These are phyloP conservation scores for Noturus placidus DNA, from an alignment of 2,113 vertebrate species.

Conservation along the genomic window DNA sequence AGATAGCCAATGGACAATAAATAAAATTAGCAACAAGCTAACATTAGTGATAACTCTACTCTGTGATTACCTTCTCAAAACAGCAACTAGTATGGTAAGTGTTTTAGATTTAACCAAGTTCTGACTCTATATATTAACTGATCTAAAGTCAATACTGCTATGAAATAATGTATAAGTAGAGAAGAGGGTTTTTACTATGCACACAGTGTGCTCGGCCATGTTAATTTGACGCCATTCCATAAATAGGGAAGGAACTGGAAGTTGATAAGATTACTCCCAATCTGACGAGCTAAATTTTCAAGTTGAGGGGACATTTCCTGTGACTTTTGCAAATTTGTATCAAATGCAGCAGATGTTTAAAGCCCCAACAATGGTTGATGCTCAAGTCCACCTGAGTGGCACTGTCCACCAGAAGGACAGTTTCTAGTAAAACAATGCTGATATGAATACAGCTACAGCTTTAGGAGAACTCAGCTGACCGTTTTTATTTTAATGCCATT, in stretches of 20 bases:
- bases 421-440: neutral
- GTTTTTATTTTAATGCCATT: neutral
- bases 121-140: too few species aligned
- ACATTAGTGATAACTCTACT: too few species aligned
- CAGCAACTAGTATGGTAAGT: too few species aligned
- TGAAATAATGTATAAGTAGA: too few species aligned
- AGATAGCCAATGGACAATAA: too few species aligned
- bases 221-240: neutral
- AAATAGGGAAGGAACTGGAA: neutral
- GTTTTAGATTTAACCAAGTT: too few species aligned
- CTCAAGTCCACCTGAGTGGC: neutral
- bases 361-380: neutral
- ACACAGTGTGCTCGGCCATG: neutral
- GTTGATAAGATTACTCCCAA: neutral
- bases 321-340: too few species aligned
- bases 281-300: neutral
- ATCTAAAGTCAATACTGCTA: too few species aligned
- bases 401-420: neutral
- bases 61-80: too few species aligned
- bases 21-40: too few species aligned
- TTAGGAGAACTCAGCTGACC: neutral
- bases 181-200: too few species aligned
- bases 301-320: neutral
- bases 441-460: neutral
- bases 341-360: too few species aligned